Evolutionary conservation across 2,888 invertebrate genomes (phyloP).

Genomic region (Clepsis dumicolana): DNA sequence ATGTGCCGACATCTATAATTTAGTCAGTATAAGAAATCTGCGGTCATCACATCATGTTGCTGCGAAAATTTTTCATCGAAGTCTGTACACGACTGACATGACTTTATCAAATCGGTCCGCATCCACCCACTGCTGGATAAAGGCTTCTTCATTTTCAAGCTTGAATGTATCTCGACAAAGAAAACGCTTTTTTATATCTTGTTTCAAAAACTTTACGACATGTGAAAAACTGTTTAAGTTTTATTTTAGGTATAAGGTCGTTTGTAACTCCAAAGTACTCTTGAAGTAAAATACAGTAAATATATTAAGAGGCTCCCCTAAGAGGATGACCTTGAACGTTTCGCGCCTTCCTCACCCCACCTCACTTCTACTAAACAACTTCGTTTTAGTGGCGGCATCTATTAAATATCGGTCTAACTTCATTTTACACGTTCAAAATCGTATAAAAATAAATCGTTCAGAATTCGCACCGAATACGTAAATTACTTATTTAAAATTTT

Average conservation of each 20-base stretch:
- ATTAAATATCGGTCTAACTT: too few relatives aligned
- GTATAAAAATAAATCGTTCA: too few relatives aligned
- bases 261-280: constrained; percentile 6
- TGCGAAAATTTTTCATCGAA: background rate
- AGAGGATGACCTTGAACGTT: too few relatives aligned
- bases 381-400: too few relatives aligned
- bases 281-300: background rate
- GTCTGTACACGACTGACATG: too few relatives aligned
- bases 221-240: background rate
- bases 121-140: background rate
- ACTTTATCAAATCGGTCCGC: too few relatives aligned
- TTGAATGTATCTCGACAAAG: background rate
- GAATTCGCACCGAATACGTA: too few relatives aligned
- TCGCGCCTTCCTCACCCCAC: too few relatives aligned
- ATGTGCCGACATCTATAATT: background rate
- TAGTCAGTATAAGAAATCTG: background rate
- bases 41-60: background rate
- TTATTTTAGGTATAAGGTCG: constrained; percentile 3
- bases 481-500: too few relatives aligned
- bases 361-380: too few relatives aligned
- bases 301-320: too few relatives aligned
- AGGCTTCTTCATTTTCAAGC: background rate
- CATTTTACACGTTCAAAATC: too few relatives aligned
- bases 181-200: background rate
- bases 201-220: background rate